Percentiles rank a stretch among this genome's conserved stretches.
Conservation (phyloP, 2,797 vertebrate genomes). For the Cygnus olor region DNA sequence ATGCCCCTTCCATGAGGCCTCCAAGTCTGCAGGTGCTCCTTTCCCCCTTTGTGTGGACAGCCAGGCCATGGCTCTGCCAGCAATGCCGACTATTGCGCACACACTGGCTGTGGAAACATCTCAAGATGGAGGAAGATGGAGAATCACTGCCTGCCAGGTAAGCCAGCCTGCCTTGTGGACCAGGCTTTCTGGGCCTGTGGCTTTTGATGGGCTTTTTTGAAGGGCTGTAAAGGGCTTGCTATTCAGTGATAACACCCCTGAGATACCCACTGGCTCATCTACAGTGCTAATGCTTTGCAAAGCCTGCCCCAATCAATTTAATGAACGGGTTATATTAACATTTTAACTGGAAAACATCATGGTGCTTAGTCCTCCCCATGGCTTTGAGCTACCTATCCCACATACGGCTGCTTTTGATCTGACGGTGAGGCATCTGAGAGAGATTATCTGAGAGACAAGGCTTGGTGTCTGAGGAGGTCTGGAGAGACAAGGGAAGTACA, state of each 20-base stretch:
- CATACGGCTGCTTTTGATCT: background rate
- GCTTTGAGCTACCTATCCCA: background rate
- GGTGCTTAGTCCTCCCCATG: accelerated
- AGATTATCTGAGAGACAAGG: background rate
- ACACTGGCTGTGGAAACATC: no score
- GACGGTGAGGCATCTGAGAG: background rate
- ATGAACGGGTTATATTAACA: background rate
- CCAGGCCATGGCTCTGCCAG: background rate
- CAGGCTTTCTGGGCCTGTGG: background rate
- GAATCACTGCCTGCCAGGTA: background rate
- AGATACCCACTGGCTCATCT: background rate
- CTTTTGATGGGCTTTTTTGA: background rate
- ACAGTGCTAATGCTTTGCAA: background rate
- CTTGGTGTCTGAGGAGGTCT: background rate
- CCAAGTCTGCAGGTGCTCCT: background rate
- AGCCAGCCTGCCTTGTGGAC: background rate
- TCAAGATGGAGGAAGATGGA: background rate
- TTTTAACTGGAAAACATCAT: background rate
- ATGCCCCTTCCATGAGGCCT: background rate
- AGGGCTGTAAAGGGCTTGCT: background rate
- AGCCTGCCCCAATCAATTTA: background rate
- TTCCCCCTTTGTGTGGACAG: background rate
- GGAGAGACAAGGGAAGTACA: background rate
- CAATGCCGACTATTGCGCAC: accelerated
- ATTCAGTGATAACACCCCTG: background rate